Conservation (phyloP, 64 coral and sea anemone species). For the Dendrophyllia cribrosa region DNA sequence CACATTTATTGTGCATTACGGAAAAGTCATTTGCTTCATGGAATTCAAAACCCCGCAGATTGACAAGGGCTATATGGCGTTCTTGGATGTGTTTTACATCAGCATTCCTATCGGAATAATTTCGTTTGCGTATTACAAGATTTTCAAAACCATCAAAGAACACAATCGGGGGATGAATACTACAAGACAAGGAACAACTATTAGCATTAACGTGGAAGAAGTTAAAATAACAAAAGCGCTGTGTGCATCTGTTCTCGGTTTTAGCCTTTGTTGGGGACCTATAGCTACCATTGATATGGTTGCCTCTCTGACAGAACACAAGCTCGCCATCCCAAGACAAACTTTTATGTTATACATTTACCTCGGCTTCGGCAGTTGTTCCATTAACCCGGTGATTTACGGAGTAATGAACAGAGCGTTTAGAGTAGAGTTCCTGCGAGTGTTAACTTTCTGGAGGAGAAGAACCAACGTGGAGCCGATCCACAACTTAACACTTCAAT, state of each 20-base stretch:
- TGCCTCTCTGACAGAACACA: conserved; percentile 33
- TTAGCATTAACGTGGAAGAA: conserved; percentile 59
- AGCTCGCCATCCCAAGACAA: conserved; percentile 17
- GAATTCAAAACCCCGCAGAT: conserved; percentile 20
- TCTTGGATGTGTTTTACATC: conserved; percentile 50
- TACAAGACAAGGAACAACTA: not conserved
- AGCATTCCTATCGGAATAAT: conserved; percentile 50
- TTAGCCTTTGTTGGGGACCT: conserved; percentile 67
- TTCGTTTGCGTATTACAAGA: conserved; percentile 51
- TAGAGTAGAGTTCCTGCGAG: conserved; percentile 36
- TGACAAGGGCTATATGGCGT: conserved; percentile 58
- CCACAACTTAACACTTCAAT: not conserved
- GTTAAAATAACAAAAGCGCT: conserved; percentile 62
- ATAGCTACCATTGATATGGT: conserved; percentile 70
- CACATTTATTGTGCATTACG: conserved; percentile 49
- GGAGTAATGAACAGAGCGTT: conserved; percentile 68
- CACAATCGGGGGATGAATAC: conserved; percentile 41
- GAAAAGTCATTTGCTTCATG: conserved; percentile 72
- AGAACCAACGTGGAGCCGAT: not conserved
- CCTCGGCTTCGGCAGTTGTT: conserved; percentile 61
- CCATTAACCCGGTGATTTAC: conserved; percentile 62
- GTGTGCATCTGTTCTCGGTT: conserved; percentile 63
- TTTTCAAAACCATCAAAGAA: conserved; percentile 49
- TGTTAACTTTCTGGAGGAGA: conserved; percentile 26
- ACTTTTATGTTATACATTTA: conserved; percentile 57